These are phyloP conservation scores for Horisme vitalbata DNA, from an alignment of 2,888 invertebrate species.

Conservation along the genomic window DNA sequence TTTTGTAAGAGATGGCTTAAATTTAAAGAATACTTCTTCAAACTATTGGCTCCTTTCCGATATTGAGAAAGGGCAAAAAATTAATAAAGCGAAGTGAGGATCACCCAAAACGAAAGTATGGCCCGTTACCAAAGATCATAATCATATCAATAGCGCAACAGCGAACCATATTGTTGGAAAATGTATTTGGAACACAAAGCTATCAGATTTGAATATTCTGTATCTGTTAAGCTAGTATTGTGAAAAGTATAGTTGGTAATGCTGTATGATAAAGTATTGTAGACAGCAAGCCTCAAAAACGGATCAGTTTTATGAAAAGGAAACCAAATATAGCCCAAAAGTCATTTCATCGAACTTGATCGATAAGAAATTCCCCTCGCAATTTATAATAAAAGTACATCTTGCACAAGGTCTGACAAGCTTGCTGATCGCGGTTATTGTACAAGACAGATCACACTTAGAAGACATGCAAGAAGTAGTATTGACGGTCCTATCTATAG, in stretches of 20 bases:
- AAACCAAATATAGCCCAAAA: not conserved
- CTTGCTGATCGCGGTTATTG: too few species aligned
- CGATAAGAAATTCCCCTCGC: too few species aligned
- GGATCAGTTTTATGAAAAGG: not conserved
- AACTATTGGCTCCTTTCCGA: too few species aligned
- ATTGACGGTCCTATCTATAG: too few species aligned
- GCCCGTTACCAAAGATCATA: slow-evolving; percentile 28
- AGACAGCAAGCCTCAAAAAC: too few species aligned
- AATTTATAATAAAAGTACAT: too few species aligned
- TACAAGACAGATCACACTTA: too few species aligned
- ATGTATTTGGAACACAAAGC: slow-evolving; percentile 43
- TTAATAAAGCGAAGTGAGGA: not conserved
- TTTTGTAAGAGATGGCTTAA: too few species aligned
- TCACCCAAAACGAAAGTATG: slow-evolving; percentile 5
- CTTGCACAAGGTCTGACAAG: too few species aligned
- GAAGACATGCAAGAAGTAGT: too few species aligned
- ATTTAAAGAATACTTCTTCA: too few species aligned
- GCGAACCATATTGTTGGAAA: slow-evolving; percentile 33
- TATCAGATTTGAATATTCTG: slow-evolving; percentile 38
- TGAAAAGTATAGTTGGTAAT: slow-evolving; percentile 15
- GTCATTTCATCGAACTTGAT: too few species aligned
- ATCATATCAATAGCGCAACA: slow-evolving; percentile 32
- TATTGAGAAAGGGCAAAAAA: not conserved
- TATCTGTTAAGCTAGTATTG: slow-evolving; percentile 41
- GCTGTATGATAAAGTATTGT: not conserved